Conservation (phyloP, 2,113 vertebrate species). For the Collichthys lucidus region DNA sequence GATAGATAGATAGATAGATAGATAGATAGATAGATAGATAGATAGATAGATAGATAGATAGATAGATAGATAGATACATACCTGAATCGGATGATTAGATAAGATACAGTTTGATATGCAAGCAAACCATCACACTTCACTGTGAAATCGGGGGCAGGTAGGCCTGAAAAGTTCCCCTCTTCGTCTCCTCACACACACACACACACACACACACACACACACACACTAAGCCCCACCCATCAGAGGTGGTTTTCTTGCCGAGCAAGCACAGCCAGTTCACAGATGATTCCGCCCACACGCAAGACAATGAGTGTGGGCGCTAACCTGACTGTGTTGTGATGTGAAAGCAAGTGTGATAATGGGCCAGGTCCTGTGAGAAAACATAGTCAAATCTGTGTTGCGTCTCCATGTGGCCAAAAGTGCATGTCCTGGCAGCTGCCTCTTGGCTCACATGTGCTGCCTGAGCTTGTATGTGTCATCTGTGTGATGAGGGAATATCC, state of each 20-base stretch:
- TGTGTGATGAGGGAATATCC: conserved; percentile 68
- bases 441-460: conserved; percentile 4
- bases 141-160: conserved; percentile 40
- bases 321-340: conserved; percentile 52
- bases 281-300: conserved; percentile 65
- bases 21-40: no score
- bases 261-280: conserved; percentile 78
- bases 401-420: conserved; percentile 39
- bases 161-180: conserved; percentile 7
- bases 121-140: conserved; percentile 23
- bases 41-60: no score
- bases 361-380: conserved; percentile 39
- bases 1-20: no score
- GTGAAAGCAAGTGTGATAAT: conserved; percentile 54
- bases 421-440: conserved; percentile 54
- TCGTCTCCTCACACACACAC: conserved; percentile 29
- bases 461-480: conserved; percentile 33
- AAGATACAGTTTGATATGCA: conserved; percentile 16
- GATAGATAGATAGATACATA: no score
- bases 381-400: conserved; percentile 24
- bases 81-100: neutral
- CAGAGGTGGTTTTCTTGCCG: conserved; percentile 65
- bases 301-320: conserved; percentile 63
- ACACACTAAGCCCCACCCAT: conserved; percentile 51
- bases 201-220: conserved; percentile 36